Evolutionary conservation across 2,797 vertebrate genomes (phyloP), one percentile per base, ranked within the genome.

Genomic region (Notamacropus eugenii): DNA sequence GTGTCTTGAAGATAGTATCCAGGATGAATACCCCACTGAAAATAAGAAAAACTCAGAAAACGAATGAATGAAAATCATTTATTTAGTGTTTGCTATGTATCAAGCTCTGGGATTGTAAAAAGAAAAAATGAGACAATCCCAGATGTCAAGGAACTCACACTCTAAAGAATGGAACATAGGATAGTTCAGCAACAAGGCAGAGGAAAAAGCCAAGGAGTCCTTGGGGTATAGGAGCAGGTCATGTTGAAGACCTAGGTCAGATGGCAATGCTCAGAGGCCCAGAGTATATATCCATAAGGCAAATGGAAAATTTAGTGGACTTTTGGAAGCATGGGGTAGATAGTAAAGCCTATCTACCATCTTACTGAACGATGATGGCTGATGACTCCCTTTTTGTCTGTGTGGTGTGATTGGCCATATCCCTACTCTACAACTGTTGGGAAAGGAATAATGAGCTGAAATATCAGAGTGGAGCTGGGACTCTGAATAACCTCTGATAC

Each of bases 1-100:
- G 92, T 92, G 31, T 93, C 52, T 59, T 93, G 46, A 57, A 98
- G 96, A 96, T 98, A 94, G 97, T 95, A 96, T 22, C 3, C 9
- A 96, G 91, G 93, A 97, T 54, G 82, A 94, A 52, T 92, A 92
- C 52, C 91, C 62, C 91, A 92, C 87, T 91, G 95, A 96, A 97
- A 97, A 58, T 1, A 27, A 95, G 54, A 97, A 96, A 59, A 96
- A 96, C 62, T 56, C 58, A 91, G 59, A 24, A 40, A 40, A 82
- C 46, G n/a, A 46, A 24, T 40, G 40, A 82, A 82, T 46, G n/a
- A 82, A 82, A 46, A 82, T 40, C 19, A 82, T 40, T 82, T 8
- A 74, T 67, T 67, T 67, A 67, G n/a, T 74, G 5, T 74, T 82
- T 82, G n/a, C n/a, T 40, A 3, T 24, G 8, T 82, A 74, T 74